These are phyloP conservation scores for Psophia crepitans DNA, from an alignment of 2,113 vertebrate genomes.

Conservation along the genomic window DNA sequence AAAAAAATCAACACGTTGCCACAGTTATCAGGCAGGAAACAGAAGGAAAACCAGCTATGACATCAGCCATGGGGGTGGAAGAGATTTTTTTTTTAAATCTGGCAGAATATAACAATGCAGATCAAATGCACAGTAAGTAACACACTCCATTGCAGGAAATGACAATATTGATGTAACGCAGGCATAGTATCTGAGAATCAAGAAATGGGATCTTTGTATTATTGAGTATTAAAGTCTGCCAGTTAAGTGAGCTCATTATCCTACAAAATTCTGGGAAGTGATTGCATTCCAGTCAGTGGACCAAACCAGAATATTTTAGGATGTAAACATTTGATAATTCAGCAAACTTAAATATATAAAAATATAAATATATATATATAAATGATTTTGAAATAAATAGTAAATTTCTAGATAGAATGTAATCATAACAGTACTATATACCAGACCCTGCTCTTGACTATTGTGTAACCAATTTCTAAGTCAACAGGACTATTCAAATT, in stretches of 20 bases:
- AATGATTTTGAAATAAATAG: neutral
- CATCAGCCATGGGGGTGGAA: slow-evolving; percentile 9
- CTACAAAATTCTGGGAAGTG: neutral
- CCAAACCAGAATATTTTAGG: neutral
- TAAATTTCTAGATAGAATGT: neutral
- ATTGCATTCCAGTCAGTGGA: neutral
- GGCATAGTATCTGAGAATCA: neutral
- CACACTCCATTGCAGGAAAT: neutral
- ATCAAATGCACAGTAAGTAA: neutral
- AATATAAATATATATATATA: neutral
- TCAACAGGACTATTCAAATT: neutral
- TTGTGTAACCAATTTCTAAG: neutral
- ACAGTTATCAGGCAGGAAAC: slow-evolving; percentile 22
- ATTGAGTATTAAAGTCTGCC: neutral
- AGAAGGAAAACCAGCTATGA: slow-evolving; percentile 10
- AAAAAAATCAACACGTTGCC: neutral
- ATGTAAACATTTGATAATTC: neutral
- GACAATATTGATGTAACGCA: neutral
- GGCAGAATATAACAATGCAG: neutral
- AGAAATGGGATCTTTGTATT: neutral
- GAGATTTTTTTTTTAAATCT: neutral
- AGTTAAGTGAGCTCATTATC: neutral
- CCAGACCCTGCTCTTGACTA: neutral
- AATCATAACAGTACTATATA: neutral
- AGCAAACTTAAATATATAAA: neutral